Evolutionary conservation across 2,888 invertebrate species (phyloP).

Genomic region (Nesidiocoris tenuis): DNA sequence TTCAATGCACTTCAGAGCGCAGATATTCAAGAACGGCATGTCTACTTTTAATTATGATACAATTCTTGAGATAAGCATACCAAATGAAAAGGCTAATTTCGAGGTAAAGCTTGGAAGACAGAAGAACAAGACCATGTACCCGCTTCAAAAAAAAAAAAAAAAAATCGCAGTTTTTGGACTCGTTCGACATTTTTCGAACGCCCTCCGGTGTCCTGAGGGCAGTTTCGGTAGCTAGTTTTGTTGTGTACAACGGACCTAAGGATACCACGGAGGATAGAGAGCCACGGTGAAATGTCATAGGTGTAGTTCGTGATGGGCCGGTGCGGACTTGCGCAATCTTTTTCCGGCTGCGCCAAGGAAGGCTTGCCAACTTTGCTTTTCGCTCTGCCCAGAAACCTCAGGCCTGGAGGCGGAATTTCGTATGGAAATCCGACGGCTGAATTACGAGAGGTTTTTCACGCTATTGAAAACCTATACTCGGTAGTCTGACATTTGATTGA

Average conservation of each 20-base stretch:
- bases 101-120: no score
- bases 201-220: no score
- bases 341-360: not conserved
- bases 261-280: not conserved
- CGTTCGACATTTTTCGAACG: no score
- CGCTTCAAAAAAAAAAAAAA: no score
- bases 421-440: not conserved
- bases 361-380: not conserved
- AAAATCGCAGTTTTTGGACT: no score
- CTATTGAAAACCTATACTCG: not conserved
- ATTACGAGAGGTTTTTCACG: not conserved
- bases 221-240: not conserved
- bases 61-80: no score
- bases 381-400: not conserved
- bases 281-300: slow-evolving; percentile 33
- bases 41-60: no score
- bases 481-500: not conserved
- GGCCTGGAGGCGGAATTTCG: not conserved
- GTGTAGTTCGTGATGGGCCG: slow-evolving; percentile 40
- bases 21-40: no score
- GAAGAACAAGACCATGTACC: no score
- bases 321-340: slow-evolving; percentile 20
- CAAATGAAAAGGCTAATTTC: no score
- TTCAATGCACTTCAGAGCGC: no score
- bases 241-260: not conserved